Evolutionary conservation across 2,888 invertebrate species (phyloP), one percentile per base, ranked within the genome.

Genomic region (Phlogophora meticulosa): DNA sequence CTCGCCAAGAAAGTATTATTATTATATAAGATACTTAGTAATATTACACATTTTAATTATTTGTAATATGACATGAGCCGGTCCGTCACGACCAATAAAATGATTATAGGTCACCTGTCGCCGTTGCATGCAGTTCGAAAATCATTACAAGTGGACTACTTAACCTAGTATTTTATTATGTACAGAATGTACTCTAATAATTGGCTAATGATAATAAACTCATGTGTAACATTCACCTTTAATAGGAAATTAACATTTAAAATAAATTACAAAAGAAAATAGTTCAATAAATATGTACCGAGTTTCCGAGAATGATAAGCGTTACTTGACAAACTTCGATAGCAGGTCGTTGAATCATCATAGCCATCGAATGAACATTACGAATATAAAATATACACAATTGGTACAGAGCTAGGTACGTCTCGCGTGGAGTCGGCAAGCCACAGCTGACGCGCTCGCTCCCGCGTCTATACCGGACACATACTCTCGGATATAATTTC

Each of bases 171-270:
- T 82, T 81, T 88, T 85, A 86, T 85, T 92, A 93, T 93, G 87
- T 92, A 94, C 93, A 93, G 68, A 88, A 88, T 88, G 88, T 88
- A 91, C 89, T 86, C 88, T 86, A 86, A 88, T 87, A 89, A 91
- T 90, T 90, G 81, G 86, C 93, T 92, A 92, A 90, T 85, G 85
- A 89, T 85, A 85, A 86, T 88, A 83, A 90, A 91, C 87, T 88
- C 88, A 92, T 91, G 90, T 90, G 87, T 86, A 89, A 90, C 88
- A 90, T 92, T 90, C 89, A 93, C 89, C 88, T 91, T 90, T 88
- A 89, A 88, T 87, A 87, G 75, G 74, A 79, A 82, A 83, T 62
- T 77, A 85, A 88, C 85, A 85, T 82, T 77, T 77, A 84, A 86
- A 86, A 86, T 84, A 84, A 85, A 84, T 85, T 87, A 88, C 84